Evolutionary conservation across 2,797 vertebrate species (phyloP).

Genomic region (Galagoides demidoff): DNA sequence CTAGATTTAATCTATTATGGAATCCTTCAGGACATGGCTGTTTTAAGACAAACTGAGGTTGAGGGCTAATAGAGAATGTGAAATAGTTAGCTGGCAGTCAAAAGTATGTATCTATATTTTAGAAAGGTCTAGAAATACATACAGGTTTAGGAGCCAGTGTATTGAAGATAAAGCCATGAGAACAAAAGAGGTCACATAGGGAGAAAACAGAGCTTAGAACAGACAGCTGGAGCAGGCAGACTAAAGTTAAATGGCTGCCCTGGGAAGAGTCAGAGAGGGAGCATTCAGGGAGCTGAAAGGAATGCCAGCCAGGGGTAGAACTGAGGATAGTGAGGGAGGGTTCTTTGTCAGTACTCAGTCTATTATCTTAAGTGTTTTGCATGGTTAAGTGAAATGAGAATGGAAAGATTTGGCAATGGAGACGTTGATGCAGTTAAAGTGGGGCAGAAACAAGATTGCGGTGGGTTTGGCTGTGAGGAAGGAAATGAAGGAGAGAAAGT

Average conservation of each 20-base stretch:
- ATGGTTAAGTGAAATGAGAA: constrained; percentile 59
- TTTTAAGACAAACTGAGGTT: not conserved
- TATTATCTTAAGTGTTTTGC: constrained; percentile 79
- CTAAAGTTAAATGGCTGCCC: not conserved
- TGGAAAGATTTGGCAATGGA: constrained; percentile 48
- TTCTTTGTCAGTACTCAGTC: constrained; percentile 45
- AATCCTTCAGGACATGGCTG: not conserved
- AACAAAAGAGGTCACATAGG: not conserved
- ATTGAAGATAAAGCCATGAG: not conserved
- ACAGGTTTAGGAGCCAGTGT: not conserved
- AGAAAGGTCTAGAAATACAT: not conserved
- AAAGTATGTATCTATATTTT: not conserved
- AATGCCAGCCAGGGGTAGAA: not conserved
- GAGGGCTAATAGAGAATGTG: not conserved
- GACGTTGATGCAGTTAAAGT: constrained; percentile 39
- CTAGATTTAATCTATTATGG: not conserved
- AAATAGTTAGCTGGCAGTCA: not conserved
- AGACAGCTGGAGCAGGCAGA: not conserved
- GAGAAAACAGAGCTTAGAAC: not conserved
- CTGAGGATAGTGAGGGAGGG: not conserved
- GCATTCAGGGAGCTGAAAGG: not conserved
- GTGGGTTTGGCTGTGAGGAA: not conserved
- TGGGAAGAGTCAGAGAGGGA: not conserved
- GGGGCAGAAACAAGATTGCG: constrained; percentile 28
- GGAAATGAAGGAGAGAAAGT: not conserved